phyloP scores from a whole-genome alignment of 2,797 vertebrate genomes.

The Pachyuromys duprasi region DNA sequence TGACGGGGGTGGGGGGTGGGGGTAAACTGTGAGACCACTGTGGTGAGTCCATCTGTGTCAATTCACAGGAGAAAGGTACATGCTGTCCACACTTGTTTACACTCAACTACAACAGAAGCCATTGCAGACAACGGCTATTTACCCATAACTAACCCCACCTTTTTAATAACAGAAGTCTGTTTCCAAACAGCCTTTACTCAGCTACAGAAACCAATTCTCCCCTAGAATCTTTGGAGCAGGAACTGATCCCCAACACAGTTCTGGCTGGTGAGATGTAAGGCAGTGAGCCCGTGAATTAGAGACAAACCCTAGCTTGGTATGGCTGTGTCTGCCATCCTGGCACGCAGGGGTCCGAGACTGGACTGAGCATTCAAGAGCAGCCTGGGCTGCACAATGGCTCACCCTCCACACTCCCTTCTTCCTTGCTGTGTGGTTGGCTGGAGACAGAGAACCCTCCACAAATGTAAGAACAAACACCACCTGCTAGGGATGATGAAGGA shows the following conservation, averaged over 20 bases:
- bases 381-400: not conserved
- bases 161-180: slow-evolving; percentile 11
- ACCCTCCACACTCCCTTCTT: not conserved
- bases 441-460: not conserved
- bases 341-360: not conserved
- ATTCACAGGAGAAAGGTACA: not conserved
- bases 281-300: not conserved
- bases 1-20: too few species aligned
- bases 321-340: not conserved
- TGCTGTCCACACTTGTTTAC: not conserved
- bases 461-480: slow-evolving; percentile 12
- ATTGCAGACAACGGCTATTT: not conserved
- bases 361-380: not conserved
- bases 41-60: not conserved
- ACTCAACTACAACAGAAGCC: not conserved
- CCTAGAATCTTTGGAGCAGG: not conserved
- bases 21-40: not conserved
- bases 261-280: not conserved
- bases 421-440: not conserved
- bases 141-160: not conserved
- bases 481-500: not conserved
- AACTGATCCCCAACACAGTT: not conserved
- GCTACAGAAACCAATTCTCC: not conserved
- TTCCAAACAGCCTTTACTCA: slow-evolving; percentile 14
- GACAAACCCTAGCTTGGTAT: not conserved